Conservation (phyloP, 2,113 vertebrate species). For the Odocoileus hemionus region DNA sequence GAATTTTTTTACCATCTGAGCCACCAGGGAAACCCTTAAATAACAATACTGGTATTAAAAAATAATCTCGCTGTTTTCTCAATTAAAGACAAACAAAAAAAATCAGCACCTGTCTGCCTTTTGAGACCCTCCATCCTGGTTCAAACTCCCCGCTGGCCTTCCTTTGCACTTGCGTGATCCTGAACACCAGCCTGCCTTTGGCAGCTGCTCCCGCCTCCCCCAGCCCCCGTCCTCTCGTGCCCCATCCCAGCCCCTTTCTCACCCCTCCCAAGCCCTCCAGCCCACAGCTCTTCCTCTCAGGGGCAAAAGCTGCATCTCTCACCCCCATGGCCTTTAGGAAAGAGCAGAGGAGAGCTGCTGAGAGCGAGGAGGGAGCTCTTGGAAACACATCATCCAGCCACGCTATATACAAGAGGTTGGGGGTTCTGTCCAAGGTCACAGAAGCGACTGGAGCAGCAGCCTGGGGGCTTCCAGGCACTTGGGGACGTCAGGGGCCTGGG, state of each 20-base stretch:
- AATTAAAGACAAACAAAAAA: neutral
- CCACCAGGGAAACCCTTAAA: neutral
- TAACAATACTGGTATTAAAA: neutral
- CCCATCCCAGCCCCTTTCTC: neutral
- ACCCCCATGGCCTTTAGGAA: neutral
- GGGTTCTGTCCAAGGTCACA: neutral
- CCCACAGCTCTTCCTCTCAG: neutral
- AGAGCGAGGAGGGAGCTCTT: neutral
- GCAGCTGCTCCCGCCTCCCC: neutral
- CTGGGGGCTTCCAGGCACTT: neutral
- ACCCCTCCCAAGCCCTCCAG: fast-evolving
- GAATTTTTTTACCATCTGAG: neutral
- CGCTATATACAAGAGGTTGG: neutral
- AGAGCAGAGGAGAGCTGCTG: neutral
- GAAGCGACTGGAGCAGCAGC: neutral
- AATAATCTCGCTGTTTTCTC: neutral
- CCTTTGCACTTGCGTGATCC: fast-evolving
- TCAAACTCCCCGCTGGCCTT: neutral
- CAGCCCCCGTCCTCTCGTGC: neutral
- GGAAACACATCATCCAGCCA: fast-evolving
- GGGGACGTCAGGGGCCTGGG: neutral
- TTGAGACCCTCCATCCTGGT: neutral
- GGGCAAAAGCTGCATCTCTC: neutral
- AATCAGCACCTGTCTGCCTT: neutral
- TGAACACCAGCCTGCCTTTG: neutral